Evolutionary conservation across 1,140 invertebrate species (phyloP).

Genomic region (Camponotus floridanus): DNA sequence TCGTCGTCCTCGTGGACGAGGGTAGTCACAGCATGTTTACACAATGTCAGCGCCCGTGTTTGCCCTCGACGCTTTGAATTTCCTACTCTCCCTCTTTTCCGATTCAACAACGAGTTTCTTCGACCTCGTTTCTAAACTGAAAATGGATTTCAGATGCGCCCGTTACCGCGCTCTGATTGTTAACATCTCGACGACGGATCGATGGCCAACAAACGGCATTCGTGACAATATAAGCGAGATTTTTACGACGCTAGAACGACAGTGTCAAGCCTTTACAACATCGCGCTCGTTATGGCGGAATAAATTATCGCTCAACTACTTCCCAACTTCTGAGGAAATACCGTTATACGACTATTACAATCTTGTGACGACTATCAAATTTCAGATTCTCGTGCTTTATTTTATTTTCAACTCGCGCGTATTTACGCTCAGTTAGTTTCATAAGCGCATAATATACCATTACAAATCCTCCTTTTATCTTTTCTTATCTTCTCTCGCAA

Average conservation of each 20-base stretch:
- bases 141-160: slow-evolving; percentile 71
- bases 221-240: slow-evolving; percentile 21
- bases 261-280: slow-evolving; percentile 7
- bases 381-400: not conserved
- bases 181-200: slow-evolving; percentile 45
- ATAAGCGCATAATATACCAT: not conserved
- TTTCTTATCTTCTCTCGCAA: slow-evolving; percentile 2
- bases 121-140: slow-evolving; percentile 46
- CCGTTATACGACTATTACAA: slow-evolving; percentile 29
- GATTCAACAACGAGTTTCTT: slow-evolving; percentile 13
- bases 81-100: slow-evolving; percentile 44
- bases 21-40: slow-evolving; percentile 77
- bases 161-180: slow-evolving; percentile 65
- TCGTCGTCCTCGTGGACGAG: slow-evolving; percentile 59
- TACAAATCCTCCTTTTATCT: not conserved
- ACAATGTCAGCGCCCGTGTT: slow-evolving; percentile 77
- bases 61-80: slow-evolving; percentile 75
- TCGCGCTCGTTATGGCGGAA: not conserved
- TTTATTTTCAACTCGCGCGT: not conserved
- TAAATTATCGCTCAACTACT: slow-evolving; percentile 23
- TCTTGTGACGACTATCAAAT: not conserved
- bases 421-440: not conserved
- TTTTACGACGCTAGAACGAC: slow-evolving; percentile 49
- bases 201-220: slow-evolving; percentile 5
- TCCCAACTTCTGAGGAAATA: slow-evolving; percentile 5